Percentiles rank a stretch among this genome's conserved stretches.
Evolutionary conservation across 2,888 invertebrate genomes (phyloP).

Genomic region (Metallyticus violacea): DNA sequence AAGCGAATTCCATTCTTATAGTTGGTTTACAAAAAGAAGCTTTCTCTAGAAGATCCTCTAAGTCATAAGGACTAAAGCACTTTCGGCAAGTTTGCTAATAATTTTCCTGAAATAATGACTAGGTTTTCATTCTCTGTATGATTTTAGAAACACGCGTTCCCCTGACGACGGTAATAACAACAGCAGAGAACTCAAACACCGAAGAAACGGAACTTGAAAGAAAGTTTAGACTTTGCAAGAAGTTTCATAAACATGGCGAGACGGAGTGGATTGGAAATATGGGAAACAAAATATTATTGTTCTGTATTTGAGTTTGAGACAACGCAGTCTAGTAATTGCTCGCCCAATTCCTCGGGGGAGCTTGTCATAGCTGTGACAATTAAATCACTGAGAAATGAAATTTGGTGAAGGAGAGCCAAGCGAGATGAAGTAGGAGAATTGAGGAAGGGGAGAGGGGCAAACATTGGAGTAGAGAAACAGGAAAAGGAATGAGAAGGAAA

Average conservation of each 20-base stretch:
- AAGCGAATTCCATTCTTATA: too few species aligned
- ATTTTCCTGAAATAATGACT: neutral
- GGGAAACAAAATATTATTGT: constrained; percentile 16
- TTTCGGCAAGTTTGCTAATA: neutral
- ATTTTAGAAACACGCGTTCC: neutral
- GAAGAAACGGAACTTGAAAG: neutral
- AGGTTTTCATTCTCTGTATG: neutral
- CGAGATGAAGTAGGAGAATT: neutral
- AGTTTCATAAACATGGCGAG: neutral
- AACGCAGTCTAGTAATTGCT: neutral
- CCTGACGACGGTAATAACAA: neutral
- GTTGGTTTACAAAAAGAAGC: too few species aligned
- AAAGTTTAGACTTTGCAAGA: neutral
- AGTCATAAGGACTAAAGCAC: too few species aligned
- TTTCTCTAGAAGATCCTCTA: too few species aligned
- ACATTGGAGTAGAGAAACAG: too few species aligned
- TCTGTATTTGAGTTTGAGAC: constrained; percentile 7
- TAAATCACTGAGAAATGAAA: too few species aligned
- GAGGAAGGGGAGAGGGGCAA: neutral
- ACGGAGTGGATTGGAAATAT: neutral
- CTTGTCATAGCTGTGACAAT: neutral
- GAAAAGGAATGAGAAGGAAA: too few species aligned
- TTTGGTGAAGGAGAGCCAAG: neutral
- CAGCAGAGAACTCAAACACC: neutral
- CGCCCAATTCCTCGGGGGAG: neutral